Evolutionary conservation across 2,113 vertebrate species (phyloP).

Genomic region (Genyomyrus donnyi): DNA sequence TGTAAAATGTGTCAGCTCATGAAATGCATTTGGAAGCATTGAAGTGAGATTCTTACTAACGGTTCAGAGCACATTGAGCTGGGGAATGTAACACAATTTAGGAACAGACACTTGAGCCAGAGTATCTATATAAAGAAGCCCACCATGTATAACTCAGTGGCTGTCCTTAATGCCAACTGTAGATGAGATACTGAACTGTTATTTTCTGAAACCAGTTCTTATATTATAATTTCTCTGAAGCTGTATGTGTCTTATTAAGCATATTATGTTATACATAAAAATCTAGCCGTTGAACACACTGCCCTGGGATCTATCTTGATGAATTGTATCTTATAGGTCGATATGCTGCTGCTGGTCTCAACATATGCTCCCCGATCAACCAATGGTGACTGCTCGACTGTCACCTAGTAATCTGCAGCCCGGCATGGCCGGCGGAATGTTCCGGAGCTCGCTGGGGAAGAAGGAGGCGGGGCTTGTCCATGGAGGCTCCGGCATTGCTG

Average conservation of each 20-base stretch:
- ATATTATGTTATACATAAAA: not conserved
- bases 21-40: not conserved
- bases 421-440: not conserved
- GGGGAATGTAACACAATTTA: slow-evolving; percentile 18
- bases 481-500: not conserved
- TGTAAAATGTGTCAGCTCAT: not conserved
- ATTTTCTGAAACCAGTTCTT: not conserved
- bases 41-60: not conserved
- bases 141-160: not conserved
- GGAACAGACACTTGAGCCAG: not conserved
- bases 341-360: not conserved
- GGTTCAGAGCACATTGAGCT: not conserved
- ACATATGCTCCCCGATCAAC: not conserved
- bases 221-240: not conserved
- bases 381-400: not conserved
- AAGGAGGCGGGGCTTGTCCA: not conserved
- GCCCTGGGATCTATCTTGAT: not conserved
- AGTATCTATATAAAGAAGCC: not conserved
- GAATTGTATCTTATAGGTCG: not conserved
- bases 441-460: not conserved
- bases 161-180: not conserved
- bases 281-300: not conserved
- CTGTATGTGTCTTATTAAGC: not conserved
- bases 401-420: not conserved
- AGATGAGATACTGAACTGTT: not conserved